A percentile compares a stretch with the other conserved stretches of the same genome.
These are phyloP conservation scores for Tonatia bakeri DNA, from an alignment of 2,113 vertebrate genomes.

Conservation along the genomic window DNA sequence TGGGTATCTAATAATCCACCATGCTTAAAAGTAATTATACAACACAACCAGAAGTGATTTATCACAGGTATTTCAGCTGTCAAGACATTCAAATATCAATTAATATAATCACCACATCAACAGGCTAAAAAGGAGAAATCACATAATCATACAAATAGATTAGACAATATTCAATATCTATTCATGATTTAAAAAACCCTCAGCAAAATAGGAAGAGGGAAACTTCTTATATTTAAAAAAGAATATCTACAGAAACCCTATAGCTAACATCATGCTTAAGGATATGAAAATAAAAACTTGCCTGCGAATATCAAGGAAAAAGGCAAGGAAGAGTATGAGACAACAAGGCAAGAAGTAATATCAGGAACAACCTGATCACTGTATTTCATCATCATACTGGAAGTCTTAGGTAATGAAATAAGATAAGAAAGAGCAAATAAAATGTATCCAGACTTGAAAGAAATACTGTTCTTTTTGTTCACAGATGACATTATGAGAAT, in stretches of 20 bases:
- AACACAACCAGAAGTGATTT: neutral
- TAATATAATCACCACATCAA: neutral
- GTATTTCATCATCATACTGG: neutral
- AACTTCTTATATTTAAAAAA: neutral
- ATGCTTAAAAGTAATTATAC: neutral
- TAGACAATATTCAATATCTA: neutral
- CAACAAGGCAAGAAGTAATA: neutral
- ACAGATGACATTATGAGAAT: neutral
- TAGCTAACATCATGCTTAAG: neutral
- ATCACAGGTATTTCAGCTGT: neutral
- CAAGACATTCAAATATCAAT: neutral
- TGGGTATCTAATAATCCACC: neutral
- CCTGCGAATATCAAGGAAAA: neutral
- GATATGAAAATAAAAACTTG: neutral
- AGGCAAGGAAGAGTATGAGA: neutral
- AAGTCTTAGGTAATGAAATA: neutral
- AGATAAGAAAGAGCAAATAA: neutral
- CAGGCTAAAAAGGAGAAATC: neutral
- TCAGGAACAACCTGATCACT: neutral
- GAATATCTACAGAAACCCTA: neutral
- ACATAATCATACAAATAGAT: neutral
- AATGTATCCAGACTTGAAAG: neutral
- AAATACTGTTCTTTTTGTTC: neutral
- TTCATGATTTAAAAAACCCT: neutral
- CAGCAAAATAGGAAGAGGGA: neutral